Conservation (phyloP, 2,797 vertebrate genomes). For the Bufotes viridis region DNA sequence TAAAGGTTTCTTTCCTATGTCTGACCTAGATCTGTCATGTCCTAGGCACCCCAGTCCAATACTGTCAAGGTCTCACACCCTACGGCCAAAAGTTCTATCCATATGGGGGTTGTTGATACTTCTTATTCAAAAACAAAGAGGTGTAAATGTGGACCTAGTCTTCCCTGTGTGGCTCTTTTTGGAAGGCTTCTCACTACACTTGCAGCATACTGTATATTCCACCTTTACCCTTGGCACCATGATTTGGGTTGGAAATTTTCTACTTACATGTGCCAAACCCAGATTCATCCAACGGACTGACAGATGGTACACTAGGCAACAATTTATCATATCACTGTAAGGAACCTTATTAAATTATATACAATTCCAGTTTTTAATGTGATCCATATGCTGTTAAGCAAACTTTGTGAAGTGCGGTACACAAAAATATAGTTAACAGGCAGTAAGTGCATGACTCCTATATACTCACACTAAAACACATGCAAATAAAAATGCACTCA, state of each 20-base stretch:
- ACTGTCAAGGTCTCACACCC: neutral
- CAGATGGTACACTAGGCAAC: no score
- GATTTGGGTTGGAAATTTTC: neutral
- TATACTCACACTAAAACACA: no score
- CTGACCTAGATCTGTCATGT: neutral
- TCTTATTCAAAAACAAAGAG: neutral
- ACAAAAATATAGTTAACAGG: no score
- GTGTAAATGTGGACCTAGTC: neutral
- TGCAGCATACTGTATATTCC: neutral
- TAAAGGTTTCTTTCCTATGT: neutral
- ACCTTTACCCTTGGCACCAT: neutral
- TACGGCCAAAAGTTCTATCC: neutral
- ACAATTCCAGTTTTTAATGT: no score
- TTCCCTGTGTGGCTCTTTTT: neutral
- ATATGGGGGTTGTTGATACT: neutral
- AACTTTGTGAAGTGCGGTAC: no score
- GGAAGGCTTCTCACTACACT: neutral
- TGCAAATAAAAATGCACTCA: no score
- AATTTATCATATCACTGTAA: no score
- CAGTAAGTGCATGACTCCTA: no score
- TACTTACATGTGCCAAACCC: no score
- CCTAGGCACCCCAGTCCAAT: neutral
- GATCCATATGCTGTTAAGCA: no score
- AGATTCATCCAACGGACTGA: no score
- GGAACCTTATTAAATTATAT: no score